Percentiles rank a stretch among this genome's conserved stretches.
phyloP scores from a whole-genome alignment of 1,140 invertebrate species.

The Hylaeus volcanicus region DNA sequence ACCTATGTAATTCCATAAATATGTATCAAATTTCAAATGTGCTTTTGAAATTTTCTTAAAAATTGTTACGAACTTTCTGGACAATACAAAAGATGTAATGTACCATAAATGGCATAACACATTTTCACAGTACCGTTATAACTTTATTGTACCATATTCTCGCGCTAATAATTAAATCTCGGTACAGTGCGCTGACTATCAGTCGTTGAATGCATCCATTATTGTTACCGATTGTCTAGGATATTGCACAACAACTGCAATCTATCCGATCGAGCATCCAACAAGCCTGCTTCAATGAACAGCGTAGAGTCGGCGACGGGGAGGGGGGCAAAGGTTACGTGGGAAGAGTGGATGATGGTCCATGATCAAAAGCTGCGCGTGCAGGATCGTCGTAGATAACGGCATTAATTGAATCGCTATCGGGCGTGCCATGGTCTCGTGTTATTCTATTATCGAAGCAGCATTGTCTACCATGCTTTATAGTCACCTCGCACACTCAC shows the following conservation, averaged over 20 bases:
- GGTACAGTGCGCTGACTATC: not conserved
- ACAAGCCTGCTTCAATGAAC: conserved; percentile 58
- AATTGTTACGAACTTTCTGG: too few relatives aligned
- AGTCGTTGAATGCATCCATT: conserved; percentile 49
- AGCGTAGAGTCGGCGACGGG: not conserved
- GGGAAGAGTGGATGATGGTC: not conserved
- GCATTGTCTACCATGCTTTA: conserved; percentile 77
- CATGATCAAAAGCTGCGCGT: conserved; percentile 72
- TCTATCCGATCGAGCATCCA: conserved; percentile 73
- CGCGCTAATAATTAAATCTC: conserved; percentile 53
- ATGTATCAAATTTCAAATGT: too few relatives aligned
- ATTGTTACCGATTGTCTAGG: conserved; percentile 54
- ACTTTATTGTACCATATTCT: not conserved
- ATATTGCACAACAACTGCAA: conserved; percentile 68
- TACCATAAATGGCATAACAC: too few relatives aligned
- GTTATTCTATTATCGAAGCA: conserved; percentile 78
- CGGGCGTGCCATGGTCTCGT: conserved; percentile 70
- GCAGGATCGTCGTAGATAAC: conserved; percentile 72
- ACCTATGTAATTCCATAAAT: too few relatives aligned
- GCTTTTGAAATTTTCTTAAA: too few relatives aligned
- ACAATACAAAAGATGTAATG: too few relatives aligned
- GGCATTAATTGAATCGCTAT: conserved; percentile 78
- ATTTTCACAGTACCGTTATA: too few relatives aligned
- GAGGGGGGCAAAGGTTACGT: conserved; percentile 18
- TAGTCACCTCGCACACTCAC: conserved; percentile 66